These are phyloP conservation scores for Megaceryle maxima DNA, from an alignment of 2,113 vertebrate species.

Conservation along the genomic window DNA sequence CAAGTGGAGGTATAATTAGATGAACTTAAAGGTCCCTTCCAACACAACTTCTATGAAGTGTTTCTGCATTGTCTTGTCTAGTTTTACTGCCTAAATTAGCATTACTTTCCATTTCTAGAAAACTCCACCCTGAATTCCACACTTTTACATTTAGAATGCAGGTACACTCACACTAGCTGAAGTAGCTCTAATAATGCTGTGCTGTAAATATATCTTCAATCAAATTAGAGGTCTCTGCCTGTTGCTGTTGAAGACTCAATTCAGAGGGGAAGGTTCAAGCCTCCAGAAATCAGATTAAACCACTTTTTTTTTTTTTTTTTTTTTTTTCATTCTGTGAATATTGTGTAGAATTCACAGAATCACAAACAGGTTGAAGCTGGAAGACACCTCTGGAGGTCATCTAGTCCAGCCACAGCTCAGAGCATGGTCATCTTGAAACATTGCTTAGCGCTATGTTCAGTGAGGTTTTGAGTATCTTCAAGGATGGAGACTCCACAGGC, in stretches of 20 bases:
- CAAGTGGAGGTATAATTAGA: neutral
- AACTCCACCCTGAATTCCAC: neutral
- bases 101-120: neutral
- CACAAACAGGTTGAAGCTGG: neutral
- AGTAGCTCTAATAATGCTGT: neutral
- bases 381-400: neutral
- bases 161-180: neutral
- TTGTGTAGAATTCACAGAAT: neutral
- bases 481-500: too few species aligned
- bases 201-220: neutral
- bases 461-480: neutral
- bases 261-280: neutral
- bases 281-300: neutral
- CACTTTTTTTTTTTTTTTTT: neutral
- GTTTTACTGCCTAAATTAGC: neutral
- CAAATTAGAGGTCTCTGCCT: neutral
- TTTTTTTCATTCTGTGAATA: neutral
- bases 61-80: neutral
- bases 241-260: neutral
- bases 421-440: neutral
- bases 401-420: neutral
- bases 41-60: neutral
- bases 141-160: neutral
- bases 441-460: neutral
- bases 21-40: neutral